Conservation (phyloP, 2,888 invertebrate species). For the Myopa testacea region DNA sequence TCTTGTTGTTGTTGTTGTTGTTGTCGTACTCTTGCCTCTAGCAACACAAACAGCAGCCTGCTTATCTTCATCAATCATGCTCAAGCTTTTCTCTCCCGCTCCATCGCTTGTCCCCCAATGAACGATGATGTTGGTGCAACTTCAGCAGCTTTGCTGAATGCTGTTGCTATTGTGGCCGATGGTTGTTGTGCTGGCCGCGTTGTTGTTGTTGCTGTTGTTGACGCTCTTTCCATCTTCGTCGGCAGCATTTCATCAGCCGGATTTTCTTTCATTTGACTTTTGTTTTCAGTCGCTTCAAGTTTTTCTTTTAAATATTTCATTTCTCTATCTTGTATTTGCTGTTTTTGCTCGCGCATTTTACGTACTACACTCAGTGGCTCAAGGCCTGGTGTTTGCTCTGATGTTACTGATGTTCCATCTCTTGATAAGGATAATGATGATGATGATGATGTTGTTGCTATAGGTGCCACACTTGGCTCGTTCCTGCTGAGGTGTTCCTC, state of each 20-base stretch:
- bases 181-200: conserved; percentile 40
- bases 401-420: neutral
- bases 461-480: neutral
- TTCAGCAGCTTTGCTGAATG: conserved; percentile 35
- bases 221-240: conserved; percentile 22
- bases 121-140: conserved; percentile 41
- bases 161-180: conserved; percentile 34
- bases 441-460: conserved; percentile 17
- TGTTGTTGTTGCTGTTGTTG: conserved; percentile 38
- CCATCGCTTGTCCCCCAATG: neutral
- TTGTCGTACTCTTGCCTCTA: conserved; percentile 31
- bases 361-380: conserved; percentile 46
- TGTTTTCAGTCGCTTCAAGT: conserved; percentile 27
- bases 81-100: conserved; percentile 34
- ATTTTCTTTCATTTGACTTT: conserved; percentile 31
- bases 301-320: conserved; percentile 15
- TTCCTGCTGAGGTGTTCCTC: conserved; percentile 19
- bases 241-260: conserved; percentile 26
- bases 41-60: conserved; percentile 28
- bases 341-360: conserved; percentile 45
- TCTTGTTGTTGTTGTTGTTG: conserved; percentile 34
- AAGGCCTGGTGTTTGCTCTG: conserved; percentile 37
- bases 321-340: conserved; percentile 32
- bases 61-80: conserved; percentile 38
- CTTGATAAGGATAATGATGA: neutral